Percentiles rank a stretch among this genome's conserved stretches.
phyloP scores from a whole-genome alignment of 2,113 vertebrate genomes.

The Mus pahari region DNA sequence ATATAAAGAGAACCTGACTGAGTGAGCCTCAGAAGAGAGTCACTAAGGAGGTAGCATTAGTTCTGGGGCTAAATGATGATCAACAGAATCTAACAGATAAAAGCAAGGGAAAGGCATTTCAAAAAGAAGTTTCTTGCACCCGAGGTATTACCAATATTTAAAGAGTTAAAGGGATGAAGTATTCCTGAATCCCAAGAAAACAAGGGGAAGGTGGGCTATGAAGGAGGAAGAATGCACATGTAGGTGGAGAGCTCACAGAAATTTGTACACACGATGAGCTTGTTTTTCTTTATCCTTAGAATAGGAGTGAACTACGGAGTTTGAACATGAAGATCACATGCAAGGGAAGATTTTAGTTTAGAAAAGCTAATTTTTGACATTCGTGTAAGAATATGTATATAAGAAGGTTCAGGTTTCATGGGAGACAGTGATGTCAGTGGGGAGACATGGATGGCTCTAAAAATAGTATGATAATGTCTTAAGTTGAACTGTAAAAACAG shows the following conservation, averaged over 20 bases:
- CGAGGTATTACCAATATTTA: neutral
- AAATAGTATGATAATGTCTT: no score
- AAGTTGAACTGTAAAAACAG: neutral
- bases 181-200: neutral
- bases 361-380: neutral
- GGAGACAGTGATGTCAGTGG: neutral
- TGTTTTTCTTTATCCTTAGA: neutral
- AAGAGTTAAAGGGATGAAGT: neutral
- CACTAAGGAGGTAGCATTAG: neutral
- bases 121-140: neutral
- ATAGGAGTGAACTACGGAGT: neutral
- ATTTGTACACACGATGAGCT: accelerated
- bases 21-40: neutral
- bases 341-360: neutral
- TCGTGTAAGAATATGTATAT: neutral
- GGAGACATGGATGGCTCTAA: neutral
- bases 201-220: accelerated
- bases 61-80: neutral
- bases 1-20: neutral
- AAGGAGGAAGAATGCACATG: neutral
- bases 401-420: neutral
- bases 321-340: neutral
- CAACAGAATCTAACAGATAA: neutral
- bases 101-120: neutral
- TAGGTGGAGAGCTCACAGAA: accelerated